phyloP scores from a whole-genome alignment of 2,888 invertebrate genomes.

The Druceiella hillmani region DNA sequence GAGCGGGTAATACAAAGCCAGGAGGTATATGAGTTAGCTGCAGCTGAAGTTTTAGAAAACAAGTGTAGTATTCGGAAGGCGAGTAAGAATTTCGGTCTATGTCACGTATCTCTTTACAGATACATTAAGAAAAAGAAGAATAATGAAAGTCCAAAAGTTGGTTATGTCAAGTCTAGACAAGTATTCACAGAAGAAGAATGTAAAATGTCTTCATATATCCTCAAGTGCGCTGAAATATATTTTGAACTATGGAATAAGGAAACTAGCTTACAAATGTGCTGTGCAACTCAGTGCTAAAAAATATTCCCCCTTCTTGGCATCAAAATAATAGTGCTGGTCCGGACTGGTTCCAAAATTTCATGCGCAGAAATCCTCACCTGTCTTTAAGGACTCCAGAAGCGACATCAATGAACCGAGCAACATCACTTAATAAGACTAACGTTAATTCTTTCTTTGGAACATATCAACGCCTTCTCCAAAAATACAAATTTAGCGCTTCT shows the following conservation, averaged over 20 bases:
- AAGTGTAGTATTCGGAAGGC: too few species aligned
- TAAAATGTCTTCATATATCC: conserved; percentile 19
- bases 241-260: conserved; percentile 14
- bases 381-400: conserved; percentile 18
- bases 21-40: too few species aligned
- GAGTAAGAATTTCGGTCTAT: too few species aligned
- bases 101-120: too few species aligned
- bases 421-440: conserved; percentile 19
- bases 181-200: conserved; percentile 11
- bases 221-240: conserved; percentile 13
- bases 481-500: conserved; percentile 8
- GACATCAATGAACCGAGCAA: conserved; percentile 17
- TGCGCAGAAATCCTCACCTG: conserved; percentile 16
- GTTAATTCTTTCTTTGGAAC: conserved; percentile 18
- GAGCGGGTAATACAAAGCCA: too few species aligned
- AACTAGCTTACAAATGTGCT: conserved; percentile 16
- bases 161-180: conserved; percentile 3
- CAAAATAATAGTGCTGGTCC: conserved; percentile 17
- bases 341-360: conserved; percentile 16
- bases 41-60: too few species aligned
- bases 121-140: too few species aligned
- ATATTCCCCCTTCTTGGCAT: conserved; percentile 14
- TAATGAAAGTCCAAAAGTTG: conserved; percentile 3
- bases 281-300: conserved; percentile 8
- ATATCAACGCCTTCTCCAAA: conserved; percentile 11